phyloP scores from a whole-genome alignment of 2,888 invertebrate genomes.

The Neoaliturus tenellus region DNA sequence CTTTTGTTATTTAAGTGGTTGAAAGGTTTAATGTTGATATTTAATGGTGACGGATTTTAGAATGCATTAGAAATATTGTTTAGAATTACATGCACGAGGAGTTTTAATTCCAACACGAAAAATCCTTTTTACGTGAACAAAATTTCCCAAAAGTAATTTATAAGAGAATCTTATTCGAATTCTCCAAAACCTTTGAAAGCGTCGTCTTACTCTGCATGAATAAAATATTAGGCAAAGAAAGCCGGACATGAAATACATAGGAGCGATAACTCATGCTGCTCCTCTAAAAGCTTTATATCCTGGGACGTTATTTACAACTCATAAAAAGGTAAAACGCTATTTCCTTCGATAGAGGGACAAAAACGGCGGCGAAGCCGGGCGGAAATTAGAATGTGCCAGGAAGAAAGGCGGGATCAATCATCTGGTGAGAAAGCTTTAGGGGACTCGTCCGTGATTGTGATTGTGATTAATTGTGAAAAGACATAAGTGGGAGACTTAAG shows the following conservation, averaged over 20 bases:
- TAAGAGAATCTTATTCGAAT: background rate
- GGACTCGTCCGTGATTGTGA: too few relatives aligned
- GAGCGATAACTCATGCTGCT: background rate
- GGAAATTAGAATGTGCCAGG: slow-evolving; percentile 21
- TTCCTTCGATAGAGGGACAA: slow-evolving; percentile 8
- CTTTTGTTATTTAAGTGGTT: background rate
- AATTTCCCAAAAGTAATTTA: too few relatives aligned
- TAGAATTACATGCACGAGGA: too few relatives aligned
- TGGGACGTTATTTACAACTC: slow-evolving; percentile 16
- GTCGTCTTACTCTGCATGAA: slow-evolving; percentile 10
- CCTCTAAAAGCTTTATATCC: slow-evolving; percentile 46
- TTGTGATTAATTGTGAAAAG: too few relatives aligned
- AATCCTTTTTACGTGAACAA: too few relatives aligned
- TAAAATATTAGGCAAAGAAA: slow-evolving; percentile 35
- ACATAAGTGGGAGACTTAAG: too few relatives aligned
- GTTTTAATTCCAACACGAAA: too few relatives aligned
- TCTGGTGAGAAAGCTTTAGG: too few relatives aligned
- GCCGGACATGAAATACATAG: slow-evolving; percentile 7
- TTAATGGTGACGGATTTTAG: too few relatives aligned
- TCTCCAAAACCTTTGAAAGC: slow-evolving; percentile 19
- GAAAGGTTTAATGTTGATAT: too few relatives aligned
- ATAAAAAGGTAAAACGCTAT: slow-evolving; percentile 41
- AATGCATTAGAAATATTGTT: too few relatives aligned
- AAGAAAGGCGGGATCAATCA: slow-evolving; percentile 23
- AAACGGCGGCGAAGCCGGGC: background rate